phyloP scores from a whole-genome alignment of 2,797 vertebrate genomes.

The Lepilemur ruficaudatus region DNA sequence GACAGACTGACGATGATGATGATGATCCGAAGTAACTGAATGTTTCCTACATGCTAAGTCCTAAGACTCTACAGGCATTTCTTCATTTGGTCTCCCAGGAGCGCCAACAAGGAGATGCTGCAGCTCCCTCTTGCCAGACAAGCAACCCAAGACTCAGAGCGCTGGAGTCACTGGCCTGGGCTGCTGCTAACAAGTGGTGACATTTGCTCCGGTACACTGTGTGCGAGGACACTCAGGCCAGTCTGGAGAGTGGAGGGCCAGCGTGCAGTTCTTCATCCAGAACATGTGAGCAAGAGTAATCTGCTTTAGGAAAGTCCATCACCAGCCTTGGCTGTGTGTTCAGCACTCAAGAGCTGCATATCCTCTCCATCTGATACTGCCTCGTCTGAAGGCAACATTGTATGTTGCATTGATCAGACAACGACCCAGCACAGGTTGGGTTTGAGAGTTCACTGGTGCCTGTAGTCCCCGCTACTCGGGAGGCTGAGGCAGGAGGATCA shows the following conservation, averaged over 20 bases:
- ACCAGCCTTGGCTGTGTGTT: accelerated
- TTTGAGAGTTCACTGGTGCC: background rate
- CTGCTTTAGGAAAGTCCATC: background rate
- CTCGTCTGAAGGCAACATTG: accelerated
- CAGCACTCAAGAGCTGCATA: accelerated
- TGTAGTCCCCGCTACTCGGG: background rate
- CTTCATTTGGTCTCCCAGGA: background rate
- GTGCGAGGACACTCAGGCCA: background rate
- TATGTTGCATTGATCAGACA: accelerated
- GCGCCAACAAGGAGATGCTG: background rate
- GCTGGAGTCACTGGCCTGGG: accelerated
- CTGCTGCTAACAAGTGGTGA: accelerated
- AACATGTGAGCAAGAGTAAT: accelerated
- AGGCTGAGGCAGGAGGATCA: background rate
- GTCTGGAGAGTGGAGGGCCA: background rate
- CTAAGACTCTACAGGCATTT: background rate
- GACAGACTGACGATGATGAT: background rate
- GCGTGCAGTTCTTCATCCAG: accelerated
- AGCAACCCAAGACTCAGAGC: accelerated
- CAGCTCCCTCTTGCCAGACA: accelerated
- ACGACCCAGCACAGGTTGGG: background rate
- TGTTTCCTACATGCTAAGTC: accelerated
- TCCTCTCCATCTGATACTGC: background rate
- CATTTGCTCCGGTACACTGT: background rate
- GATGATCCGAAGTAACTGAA: accelerated